These are phyloP conservation scores for Halisarca cf. caerulea DNA, from an alignment of 37 sponge, comb jelly and placozoan genomes.

Conservation along the genomic window DNA sequence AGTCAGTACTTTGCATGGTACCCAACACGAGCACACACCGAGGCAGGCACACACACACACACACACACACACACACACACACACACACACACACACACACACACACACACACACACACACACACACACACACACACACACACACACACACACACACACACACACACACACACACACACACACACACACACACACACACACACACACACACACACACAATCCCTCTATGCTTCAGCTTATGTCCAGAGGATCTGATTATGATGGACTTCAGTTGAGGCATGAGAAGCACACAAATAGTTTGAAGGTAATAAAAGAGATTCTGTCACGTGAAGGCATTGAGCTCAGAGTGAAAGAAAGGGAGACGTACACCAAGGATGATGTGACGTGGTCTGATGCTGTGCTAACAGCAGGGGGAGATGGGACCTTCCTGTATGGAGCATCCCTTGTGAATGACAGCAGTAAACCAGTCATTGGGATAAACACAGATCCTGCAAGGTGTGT, in stretches of 20 bases:
- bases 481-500: conserved; percentile 70
- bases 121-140: neutral
- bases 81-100: neutral
- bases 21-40: no score
- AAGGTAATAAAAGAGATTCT: conserved; percentile 29
- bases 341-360: conserved; percentile 46
- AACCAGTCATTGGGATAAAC: conserved; percentile 75
- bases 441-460: conserved; percentile 36
- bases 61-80: neutral
- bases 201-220: neutral
- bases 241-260: conserved; percentile 58
- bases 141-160: neutral
- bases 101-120: neutral
- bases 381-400: conserved; percentile 70
- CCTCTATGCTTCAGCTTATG: conserved; percentile 39
- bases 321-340: conserved; percentile 25
- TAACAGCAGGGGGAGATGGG: conserved; percentile 87
- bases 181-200: neutral
- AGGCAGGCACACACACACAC: neutral
- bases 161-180: neutral
- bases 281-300: conserved; percentile 37
- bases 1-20: conserved; percentile 40
- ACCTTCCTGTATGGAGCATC: conserved; percentile 70
- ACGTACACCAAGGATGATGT: conserved; percentile 52
- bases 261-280: conserved; percentile 37